phyloP scores from a whole-genome alignment of 2,888 invertebrate genomes.

The Azorinus chamasolen region DNA sequence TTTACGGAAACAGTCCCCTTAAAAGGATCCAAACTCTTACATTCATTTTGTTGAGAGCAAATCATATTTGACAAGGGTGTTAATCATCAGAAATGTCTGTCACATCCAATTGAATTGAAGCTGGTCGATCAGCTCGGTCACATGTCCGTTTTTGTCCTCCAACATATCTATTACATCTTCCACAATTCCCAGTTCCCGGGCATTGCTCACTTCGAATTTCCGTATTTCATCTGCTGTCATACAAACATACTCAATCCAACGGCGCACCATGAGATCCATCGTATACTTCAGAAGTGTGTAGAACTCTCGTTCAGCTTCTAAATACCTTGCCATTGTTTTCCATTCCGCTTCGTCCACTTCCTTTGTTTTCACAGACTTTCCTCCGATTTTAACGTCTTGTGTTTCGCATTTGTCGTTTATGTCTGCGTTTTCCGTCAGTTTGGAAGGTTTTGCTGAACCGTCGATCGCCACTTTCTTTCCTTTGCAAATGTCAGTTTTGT shows the following conservation, averaged over 20 bases:
- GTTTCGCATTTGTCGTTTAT: background rate
- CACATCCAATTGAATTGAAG: conserved; percentile 37
- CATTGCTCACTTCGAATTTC: conserved; percentile 61
- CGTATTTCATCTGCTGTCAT: conserved; percentile 61
- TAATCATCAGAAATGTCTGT: no score
- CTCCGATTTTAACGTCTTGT: background rate
- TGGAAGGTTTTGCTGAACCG: no score
- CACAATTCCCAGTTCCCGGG: conserved; percentile 47
- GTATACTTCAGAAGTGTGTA: conserved; percentile 54
- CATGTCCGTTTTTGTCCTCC: conserved; percentile 70
- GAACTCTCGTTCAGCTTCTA: conserved; percentile 59
- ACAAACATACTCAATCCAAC: conserved; percentile 70
- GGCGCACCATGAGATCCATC: conserved; percentile 52
- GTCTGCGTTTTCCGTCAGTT: no score
- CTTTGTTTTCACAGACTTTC: background rate
- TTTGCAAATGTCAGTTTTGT: no score
- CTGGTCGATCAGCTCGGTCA: conserved; percentile 75
- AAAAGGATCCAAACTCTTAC: no score
- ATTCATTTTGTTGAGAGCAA: no score
- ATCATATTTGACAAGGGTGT: no score
- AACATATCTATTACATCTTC: conserved; percentile 74
- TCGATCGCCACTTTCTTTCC: no score
- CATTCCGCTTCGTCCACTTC: conserved; percentile 28
- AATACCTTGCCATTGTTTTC: conserved; percentile 36
- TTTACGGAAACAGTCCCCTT: no score